Base-by-base conservation (phyloP, 2,797 vertebrate species). In the Rhinoraja longicauda region DNA sequence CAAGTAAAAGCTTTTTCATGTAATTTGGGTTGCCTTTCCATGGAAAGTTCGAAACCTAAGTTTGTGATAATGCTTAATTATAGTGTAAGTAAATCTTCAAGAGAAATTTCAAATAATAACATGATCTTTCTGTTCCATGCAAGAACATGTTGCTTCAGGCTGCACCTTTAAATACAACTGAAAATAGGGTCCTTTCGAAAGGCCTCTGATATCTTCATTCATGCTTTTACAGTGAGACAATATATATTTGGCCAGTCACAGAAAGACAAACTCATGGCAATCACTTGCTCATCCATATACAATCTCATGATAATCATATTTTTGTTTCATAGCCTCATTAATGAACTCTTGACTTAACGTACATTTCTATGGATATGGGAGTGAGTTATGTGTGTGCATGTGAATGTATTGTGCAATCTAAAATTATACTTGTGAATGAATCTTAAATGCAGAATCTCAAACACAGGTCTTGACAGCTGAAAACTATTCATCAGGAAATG, bases 341-440 rank as follows among this genome's bases (percentile, higher is more conserved):
- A n/a, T 90, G 8, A 70, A 72, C n/a, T 45, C 88, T 88, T 88
- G 29, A n/a, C 59, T 67, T 90, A 2, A 24, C 62, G 21, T 24
- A 70, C 26, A 70, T 67, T 64, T 36, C 72, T 15, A 70, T 36
- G 32, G n/a, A 90, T 90, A 32, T 70, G 19, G 19, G 0, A 24
- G n/a, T 32, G 39, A 2, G 32, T 67, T 67, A 90, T 90, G 4
- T 88, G 4, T 88, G 24, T 29, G 62, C n/a, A 32, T 19, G 4
- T 7, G 19, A 90, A 21, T 90, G 64, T 90, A 36, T 90, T 88
- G 90, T 19, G 24, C 21, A 2, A 21, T 5, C 88, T 90, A 90
- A 70, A 90, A 70, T 90, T 90, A 90, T 90, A 70, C 70, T 29
- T 53, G 64, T 75, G 90, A 92, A 73, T 92, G 5, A 92, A 92